Base-by-base conservation (phyloP, 2,888 invertebrate genomes). In the Hoplodrina blanda region DNA sequence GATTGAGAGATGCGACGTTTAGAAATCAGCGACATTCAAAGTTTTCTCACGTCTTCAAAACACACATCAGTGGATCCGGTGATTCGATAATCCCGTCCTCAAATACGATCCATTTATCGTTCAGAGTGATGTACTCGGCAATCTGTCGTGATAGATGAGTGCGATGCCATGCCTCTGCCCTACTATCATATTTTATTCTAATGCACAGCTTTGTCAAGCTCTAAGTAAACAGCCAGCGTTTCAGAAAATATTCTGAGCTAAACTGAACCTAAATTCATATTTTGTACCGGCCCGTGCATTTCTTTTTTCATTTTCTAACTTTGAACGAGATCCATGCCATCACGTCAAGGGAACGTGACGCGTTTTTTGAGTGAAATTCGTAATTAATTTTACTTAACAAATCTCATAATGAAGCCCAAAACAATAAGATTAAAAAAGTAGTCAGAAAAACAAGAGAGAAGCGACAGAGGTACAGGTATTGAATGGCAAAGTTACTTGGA, bases 51-150 rank as follows among this genome's bases (percentile, higher is more conserved):
- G 72, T 82, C 62, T 71, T 62, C 66, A 67, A 80, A 73, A 76
- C 62, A 72, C 65, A 71, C 72, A 66, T 79, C 71, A 61, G 64
- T 60, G 73, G 71, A 78, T 78, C 75, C 76, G 73, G 78, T 80
- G 78, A 78, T 85, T 83, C 84, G 85, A 85, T 87, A 82, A 87
- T 84, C 76, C 80, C 65, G 76, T 84, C 80, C 80, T 83, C 84
- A 82, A 88, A 87, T 87, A 86, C 82, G 74, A 78, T 80, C 85
- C 81, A 83, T 87, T 87, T 88, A 82, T 85, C 81, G 83, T 82
- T 80, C 73, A 61, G 62, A 78, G 74, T 82, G 80, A 82, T 82
- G 81, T 81, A 77, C 81, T 81, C 75, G 75, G 82, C 84, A 83
- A 83, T 85, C 74, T 84, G 81, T 60, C 50, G 75, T 85, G 87